phyloP scores from a whole-genome alignment of 2,113 vertebrate species.

The Chaenogobius annularis region DNA sequence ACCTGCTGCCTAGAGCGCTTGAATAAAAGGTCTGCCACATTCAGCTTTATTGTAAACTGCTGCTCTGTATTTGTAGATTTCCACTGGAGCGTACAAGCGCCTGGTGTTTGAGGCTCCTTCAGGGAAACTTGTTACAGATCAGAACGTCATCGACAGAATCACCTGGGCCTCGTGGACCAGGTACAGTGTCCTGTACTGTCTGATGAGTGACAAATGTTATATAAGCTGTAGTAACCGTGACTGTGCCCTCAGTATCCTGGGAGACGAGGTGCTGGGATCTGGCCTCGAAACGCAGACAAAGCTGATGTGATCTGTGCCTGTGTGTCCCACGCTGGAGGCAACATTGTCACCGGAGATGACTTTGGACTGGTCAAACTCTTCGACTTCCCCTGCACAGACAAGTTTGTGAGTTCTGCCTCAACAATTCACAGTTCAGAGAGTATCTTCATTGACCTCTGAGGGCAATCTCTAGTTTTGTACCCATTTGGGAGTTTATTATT shows the following conservation, averaged over 20 bases:
- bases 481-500: no score
- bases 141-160: constrained; percentile 84
- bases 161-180: constrained; percentile 98
- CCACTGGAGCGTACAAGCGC: constrained; percentile 87
- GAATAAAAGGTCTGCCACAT: no score
- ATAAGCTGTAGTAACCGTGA: not conserved
- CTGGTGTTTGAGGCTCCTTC: constrained; percentile 92
- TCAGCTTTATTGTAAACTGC: not conserved
- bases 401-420: constrained; percentile 84
- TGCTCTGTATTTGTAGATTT: constrained; percentile 79
- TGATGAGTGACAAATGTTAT: not conserved
- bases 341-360: constrained; percentile 91
- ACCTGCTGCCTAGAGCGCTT: no score
- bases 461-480: no score
- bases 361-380: constrained; percentile 95
- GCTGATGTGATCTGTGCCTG: constrained; percentile 92
- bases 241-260: constrained; percentile 79
- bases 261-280: constrained; percentile 93
- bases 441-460: no score
- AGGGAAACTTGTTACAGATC: constrained; percentile 86
- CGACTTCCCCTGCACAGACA: constrained; percentile 93
- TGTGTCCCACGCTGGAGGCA: constrained; percentile 89
- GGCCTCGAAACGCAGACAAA: constrained; percentile 92
- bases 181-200: constrained; percentile 55
- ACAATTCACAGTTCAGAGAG: no score